These are phyloP conservation scores for Lycia hirtaria DNA, from an alignment of 2,888 invertebrate genomes.

Conservation along the genomic window DNA sequence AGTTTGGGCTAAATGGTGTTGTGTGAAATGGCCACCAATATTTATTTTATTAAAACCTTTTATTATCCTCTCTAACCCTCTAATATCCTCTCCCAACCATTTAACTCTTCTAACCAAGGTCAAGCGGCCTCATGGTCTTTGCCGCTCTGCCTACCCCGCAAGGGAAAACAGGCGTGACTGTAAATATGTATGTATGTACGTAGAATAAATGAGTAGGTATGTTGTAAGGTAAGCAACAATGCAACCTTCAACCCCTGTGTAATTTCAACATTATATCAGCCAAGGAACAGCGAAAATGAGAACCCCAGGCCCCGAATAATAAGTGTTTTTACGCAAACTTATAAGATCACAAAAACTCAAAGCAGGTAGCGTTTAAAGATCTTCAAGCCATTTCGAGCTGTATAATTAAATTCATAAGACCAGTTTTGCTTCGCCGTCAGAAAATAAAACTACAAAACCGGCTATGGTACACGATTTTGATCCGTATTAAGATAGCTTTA, in stretches of 20 bases:
- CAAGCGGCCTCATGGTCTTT: no score
- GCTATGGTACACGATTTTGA: constrained; percentile 58
- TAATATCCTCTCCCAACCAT: no score
- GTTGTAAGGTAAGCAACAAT: constrained; percentile 13
- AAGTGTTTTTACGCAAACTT: constrained; percentile 79
- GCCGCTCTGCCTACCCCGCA: no score
- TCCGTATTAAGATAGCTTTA: constrained; percentile 53
- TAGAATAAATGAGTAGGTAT: no score
- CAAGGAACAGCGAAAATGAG: constrained; percentile 58
- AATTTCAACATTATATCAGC: constrained; percentile 40
- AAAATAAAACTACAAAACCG: constrained; percentile 53
- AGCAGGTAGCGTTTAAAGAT: constrained; percentile 71
- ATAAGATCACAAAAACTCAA: constrained; percentile 76
- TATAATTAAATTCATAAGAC: constrained; percentile 66
- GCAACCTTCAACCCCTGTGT: constrained; percentile 40
- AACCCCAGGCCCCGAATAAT: constrained; percentile 77
- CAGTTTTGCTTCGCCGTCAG: constrained; percentile 65
- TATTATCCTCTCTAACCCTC: no score
- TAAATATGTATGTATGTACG: no score
- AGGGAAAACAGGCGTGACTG: no score
- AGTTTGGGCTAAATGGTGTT: no score
- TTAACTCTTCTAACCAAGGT: no score
- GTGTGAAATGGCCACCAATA: no score
- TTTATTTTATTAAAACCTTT: no score
- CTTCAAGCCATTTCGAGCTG: constrained; percentile 70